These are phyloP conservation scores for Amphipoea lucens DNA, from an alignment of 2,888 invertebrate genomes.

Conservation along the genomic window DNA sequence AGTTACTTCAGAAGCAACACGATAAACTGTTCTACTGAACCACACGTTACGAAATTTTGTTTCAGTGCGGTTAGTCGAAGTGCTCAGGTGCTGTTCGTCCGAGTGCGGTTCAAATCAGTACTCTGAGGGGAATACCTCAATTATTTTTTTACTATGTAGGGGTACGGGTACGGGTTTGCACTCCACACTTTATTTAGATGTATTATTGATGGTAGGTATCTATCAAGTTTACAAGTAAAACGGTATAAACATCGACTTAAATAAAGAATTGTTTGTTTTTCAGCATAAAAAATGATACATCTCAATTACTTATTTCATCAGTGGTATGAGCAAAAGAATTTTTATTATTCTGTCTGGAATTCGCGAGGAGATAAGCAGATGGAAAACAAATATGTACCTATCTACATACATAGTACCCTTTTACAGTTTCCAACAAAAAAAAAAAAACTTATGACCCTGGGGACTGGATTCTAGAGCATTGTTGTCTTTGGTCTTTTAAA, in stretches of 20 bases:
- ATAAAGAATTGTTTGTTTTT: neutral
- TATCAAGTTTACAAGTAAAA: neutral
- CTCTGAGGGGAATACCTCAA: too few species aligned
- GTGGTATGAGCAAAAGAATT: constrained; percentile 13
- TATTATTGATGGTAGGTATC: too few species aligned
- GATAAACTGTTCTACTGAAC: too few species aligned
- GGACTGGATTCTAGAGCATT: neutral
- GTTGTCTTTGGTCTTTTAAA: neutral
- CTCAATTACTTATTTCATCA: constrained; percentile 15
- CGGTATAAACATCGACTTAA: neutral
- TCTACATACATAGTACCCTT: neutral
- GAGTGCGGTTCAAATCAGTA: too few species aligned
- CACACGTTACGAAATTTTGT: too few species aligned
- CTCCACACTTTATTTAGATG: neutral
- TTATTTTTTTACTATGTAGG: constrained; percentile 4
- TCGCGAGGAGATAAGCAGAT: constrained; percentile 17
- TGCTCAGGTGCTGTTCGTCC: too few species aligned
- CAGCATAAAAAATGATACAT: neutral
- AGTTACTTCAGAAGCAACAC: neutral
- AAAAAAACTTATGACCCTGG: too few species aligned
- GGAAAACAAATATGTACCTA: neutral
- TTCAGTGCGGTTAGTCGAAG: too few species aligned
- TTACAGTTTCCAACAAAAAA: neutral
- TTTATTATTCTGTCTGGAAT: constrained; percentile 7
- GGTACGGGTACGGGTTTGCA: neutral